These are phyloP conservation scores for Caenorhabditis sulstoni DNA, from an alignment of 2,888 invertebrate species.

Conservation along the genomic window DNA sequence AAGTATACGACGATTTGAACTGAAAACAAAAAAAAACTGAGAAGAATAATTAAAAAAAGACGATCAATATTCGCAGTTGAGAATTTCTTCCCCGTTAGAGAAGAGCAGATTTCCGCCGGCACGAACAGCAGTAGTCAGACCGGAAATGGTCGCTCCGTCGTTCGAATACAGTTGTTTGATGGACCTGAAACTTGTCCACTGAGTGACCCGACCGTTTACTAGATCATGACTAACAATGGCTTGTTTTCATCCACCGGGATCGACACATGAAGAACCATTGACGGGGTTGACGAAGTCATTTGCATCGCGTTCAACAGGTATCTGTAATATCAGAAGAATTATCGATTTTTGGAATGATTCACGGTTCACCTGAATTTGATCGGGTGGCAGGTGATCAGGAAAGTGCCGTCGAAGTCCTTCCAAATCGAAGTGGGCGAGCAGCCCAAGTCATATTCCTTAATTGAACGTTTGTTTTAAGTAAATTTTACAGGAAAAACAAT, in stretches of 20 bases:
- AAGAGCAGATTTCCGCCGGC: conserved; percentile 50
- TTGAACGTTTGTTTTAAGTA: not conserved
- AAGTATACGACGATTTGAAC: too few species aligned
- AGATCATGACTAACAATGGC: conserved; percentile 16
- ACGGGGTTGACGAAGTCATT: conserved; percentile 14
- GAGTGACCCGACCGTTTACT: too few species aligned
- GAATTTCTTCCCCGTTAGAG: conserved; percentile 41
- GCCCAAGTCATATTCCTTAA: conserved; percentile 30
- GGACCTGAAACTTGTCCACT: conserved; percentile 25
- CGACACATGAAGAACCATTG: conserved; percentile 37
- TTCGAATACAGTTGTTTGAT: conserved; percentile 54
- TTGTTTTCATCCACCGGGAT: conserved; percentile 16
- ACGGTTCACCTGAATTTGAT: conserved; percentile 33
- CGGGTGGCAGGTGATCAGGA: conserved; percentile 47
- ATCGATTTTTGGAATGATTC: not conserved
- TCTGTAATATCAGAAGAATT: conserved; percentile 5
- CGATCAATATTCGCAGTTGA: conserved; percentile 51
- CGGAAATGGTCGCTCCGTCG: conserved; percentile 57
- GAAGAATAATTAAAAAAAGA: not conserved
- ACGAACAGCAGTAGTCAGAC: conserved; percentile 27
- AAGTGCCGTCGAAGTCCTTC: conserved; percentile 56
- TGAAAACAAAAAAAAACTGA: too few species aligned
- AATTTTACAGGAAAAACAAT: too few species aligned
- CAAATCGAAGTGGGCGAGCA: conserved; percentile 57
- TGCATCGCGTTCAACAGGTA: conserved; percentile 13